A percentile compares a stretch with the other conserved stretches of the same genome.
Conservation (phyloP, 2,888 invertebrate species). For the Augiades crinisus region DNA sequence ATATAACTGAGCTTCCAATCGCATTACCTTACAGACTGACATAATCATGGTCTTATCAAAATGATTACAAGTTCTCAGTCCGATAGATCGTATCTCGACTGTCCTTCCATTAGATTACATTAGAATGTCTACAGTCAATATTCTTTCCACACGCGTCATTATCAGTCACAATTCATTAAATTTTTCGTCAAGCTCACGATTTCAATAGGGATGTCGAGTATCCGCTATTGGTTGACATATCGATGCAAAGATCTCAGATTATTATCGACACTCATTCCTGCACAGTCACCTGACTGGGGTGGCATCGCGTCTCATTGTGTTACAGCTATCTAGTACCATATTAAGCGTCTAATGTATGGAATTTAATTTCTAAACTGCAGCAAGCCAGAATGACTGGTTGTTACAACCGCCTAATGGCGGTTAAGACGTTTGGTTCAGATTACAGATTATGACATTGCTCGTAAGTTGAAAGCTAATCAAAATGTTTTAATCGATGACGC, state of each 20-base stretch:
- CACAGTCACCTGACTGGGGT: constrained; percentile 78
- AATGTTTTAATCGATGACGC: constrained; percentile 80
- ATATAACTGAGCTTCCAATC: constrained; percentile 17
- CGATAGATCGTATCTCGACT: constrained; percentile 28
- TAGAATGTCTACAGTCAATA: constrained; percentile 46
- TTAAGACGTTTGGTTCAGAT: constrained; percentile 64
- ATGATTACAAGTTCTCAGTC: constrained; percentile 23
- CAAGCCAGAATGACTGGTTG: constrained; percentile 58
- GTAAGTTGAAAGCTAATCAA: constrained; percentile 81
- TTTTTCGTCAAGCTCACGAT: constrained; percentile 73
- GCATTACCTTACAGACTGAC: constrained; percentile 13
- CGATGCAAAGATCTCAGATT: constrained; percentile 73
- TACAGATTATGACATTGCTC: constrained; percentile 73
- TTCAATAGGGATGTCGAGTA: constrained; percentile 77
- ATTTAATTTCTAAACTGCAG: constrained; percentile 70
- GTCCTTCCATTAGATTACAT: constrained; percentile 43
- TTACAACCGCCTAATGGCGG: constrained; percentile 58
- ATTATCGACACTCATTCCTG: constrained; percentile 69
- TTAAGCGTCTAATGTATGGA: constrained; percentile 76
- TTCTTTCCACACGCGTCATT: constrained; percentile 70
- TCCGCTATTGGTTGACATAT: constrained; percentile 70
- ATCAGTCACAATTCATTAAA: constrained; percentile 79
- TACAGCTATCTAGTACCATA: constrained; percentile 70
- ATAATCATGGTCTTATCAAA: constrained; percentile 16
- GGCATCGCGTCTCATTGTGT: constrained; percentile 76